Conservation (phyloP, 2,113 vertebrate species). For the Pygathrix nemaeus region DNA sequence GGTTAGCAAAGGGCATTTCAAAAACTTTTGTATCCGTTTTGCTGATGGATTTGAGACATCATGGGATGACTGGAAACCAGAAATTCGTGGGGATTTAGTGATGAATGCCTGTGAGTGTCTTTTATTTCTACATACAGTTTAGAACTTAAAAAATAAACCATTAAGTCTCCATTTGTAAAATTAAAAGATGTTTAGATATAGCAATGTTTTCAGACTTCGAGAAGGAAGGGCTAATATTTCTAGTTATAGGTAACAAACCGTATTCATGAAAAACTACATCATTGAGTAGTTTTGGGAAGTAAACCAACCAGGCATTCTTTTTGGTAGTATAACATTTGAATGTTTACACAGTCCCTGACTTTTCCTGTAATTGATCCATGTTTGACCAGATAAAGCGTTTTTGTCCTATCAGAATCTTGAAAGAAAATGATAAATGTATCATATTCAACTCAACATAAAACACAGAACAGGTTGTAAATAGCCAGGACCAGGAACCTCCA, state of each 20-base stretch:
- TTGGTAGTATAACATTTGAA: neutral
- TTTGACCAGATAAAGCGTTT: neutral
- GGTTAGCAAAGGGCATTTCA: slow-evolving; percentile 99
- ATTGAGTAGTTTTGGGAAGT: neutral
- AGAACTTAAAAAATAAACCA: neutral
- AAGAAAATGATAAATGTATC: neutral
- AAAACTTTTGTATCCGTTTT: slow-evolving; percentile 99
- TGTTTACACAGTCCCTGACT: neutral
- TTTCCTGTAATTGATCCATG: neutral
- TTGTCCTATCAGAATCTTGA: neutral
- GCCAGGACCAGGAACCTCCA: neutral
- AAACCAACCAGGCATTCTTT: neutral
- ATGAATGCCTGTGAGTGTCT: slow-evolving; percentile 97
- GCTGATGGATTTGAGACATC: slow-evolving; percentile 98
- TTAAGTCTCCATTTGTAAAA: neutral
- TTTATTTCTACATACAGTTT: slow-evolving; percentile 3
- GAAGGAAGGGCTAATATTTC: neutral
- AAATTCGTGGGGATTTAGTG: slow-evolving; percentile 93
- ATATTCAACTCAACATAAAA: neutral
- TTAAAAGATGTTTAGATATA: neutral
- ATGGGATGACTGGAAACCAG: slow-evolving; percentile 99
- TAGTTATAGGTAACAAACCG: neutral
- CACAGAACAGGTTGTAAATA: neutral
- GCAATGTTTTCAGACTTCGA: neutral
- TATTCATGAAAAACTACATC: neutral